phyloP scores from a whole-genome alignment of 1,140 invertebrate genomes.

The Leguminivora glycinivorella region DNA sequence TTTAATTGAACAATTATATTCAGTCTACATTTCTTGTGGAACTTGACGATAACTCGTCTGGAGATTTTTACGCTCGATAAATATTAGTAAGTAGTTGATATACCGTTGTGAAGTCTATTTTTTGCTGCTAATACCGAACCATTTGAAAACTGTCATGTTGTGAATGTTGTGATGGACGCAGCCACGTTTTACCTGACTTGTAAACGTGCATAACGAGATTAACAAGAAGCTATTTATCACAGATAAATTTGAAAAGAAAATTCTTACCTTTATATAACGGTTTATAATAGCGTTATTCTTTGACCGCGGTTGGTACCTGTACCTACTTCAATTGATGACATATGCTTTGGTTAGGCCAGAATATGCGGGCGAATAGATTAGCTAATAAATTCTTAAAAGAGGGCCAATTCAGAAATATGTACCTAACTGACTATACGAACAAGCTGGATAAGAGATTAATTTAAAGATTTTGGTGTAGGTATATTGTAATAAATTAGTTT shows the following conservation, averaged over 20 bases:
- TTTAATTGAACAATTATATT: constrained; percentile 25
- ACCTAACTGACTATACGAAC: not conserved
- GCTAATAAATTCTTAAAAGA: not conserved
- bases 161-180: not conserved
- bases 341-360: not conserved
- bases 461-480: not conserved
- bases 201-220: not conserved
- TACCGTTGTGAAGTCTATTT: constrained; percentile 10
- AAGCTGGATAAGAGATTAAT: not conserved
- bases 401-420: not conserved
- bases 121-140: not conserved
- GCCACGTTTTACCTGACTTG: not conserved
- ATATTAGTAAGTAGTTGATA: constrained; percentile 12
- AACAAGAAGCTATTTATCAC: not conserved
- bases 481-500: not conserved
- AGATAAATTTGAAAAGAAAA: not conserved
- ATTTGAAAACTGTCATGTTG: not conserved
- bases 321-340: not conserved
- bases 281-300: not conserved
- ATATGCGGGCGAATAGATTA: not conserved
- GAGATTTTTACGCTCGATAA: constrained; percentile 18
- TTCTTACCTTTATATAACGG: not conserved
- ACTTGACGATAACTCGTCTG: not conserved
- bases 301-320: not conserved
- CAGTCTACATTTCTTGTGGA: constrained; percentile 16